Evolutionary conservation across 2,888 invertebrate species (phyloP).

Genomic region (Cyaniris semiargus): DNA sequence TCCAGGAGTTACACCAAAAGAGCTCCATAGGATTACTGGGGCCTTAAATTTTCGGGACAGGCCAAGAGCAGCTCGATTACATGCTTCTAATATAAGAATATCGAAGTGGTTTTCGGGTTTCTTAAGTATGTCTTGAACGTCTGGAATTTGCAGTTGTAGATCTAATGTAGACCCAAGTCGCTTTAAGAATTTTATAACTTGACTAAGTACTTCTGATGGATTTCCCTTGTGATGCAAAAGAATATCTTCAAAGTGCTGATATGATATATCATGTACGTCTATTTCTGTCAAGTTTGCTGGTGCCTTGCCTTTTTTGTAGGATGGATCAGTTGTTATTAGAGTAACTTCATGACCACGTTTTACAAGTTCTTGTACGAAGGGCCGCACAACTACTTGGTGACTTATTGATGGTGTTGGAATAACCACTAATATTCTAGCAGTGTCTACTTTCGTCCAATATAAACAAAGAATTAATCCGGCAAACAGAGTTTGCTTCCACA

Average conservation of each 20-base stretch:
- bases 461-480: neutral
- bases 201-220: neutral
- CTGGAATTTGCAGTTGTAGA: conserved; percentile 43
- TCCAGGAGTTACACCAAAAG: conserved; percentile 37
- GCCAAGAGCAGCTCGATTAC: conserved; percentile 38
- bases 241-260: conserved; percentile 38
- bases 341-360: conserved; percentile 59
- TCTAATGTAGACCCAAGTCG: conserved; percentile 31
- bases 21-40: conserved; percentile 45
- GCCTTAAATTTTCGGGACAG: conserved; percentile 42
- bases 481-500: neutral
- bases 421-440: conserved; percentile 47
- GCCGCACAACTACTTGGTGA: conserved; percentile 57
- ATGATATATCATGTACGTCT: conserved; percentile 50
- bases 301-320: conserved; percentile 39
- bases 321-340: conserved; percentile 55
- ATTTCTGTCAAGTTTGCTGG: conserved; percentile 56
- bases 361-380: conserved; percentile 53
- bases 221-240: conserved; percentile 31
- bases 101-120: conserved; percentile 44
- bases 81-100: conserved; percentile 43
- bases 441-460: conserved; percentile 32
- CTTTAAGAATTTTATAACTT: neutral
- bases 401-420: conserved; percentile 50
- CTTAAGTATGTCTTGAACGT: conserved; percentile 45